These are phyloP conservation scores for Myrmecophaga tridactyla DNA, from an alignment of 2,113 vertebrate species.

Conservation along the genomic window DNA sequence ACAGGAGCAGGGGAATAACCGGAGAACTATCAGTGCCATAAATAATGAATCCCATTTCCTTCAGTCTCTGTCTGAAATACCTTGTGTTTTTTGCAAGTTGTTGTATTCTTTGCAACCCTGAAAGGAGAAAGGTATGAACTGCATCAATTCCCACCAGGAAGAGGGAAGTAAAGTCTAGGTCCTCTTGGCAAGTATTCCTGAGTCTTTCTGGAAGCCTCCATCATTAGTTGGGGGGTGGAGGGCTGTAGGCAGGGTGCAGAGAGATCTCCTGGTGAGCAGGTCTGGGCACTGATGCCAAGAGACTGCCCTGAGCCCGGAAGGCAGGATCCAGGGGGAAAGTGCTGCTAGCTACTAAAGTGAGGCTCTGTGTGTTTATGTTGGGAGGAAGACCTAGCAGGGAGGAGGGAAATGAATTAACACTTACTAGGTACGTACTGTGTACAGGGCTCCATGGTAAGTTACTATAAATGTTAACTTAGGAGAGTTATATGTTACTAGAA, in stretches of 20 bases:
- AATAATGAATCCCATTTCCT: conserved; percentile 94
- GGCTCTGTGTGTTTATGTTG: background rate
- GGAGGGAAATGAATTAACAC: background rate
- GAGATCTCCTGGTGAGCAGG: background rate
- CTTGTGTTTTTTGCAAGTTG: conserved; percentile 90
- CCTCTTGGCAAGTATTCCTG: background rate
- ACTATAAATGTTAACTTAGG: background rate
- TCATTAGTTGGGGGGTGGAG: background rate
- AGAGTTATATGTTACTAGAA: background rate
- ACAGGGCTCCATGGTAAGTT: background rate
- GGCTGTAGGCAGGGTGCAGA: background rate
- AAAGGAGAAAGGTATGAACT: conserved; percentile 68
- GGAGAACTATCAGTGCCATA: conserved; percentile 93
- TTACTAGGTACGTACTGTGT: background rate
- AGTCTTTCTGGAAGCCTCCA: background rate
- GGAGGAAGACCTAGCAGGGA: background rate
- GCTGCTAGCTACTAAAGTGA: background rate
- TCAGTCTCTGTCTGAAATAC: conserved; percentile 91
- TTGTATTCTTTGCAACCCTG: conserved; percentile 88
- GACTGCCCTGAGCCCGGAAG: background rate
- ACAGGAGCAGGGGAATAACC: conserved; percentile 92
- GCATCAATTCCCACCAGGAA: conserved; percentile 30
- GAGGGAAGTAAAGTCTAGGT: background rate
- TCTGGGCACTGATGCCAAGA: background rate
- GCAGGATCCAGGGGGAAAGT: background rate